Percentiles rank a stretch among this genome's conserved stretches.
Conservation (phyloP, 2,888 invertebrate genomes). For the Campoplex nolae region DNA sequence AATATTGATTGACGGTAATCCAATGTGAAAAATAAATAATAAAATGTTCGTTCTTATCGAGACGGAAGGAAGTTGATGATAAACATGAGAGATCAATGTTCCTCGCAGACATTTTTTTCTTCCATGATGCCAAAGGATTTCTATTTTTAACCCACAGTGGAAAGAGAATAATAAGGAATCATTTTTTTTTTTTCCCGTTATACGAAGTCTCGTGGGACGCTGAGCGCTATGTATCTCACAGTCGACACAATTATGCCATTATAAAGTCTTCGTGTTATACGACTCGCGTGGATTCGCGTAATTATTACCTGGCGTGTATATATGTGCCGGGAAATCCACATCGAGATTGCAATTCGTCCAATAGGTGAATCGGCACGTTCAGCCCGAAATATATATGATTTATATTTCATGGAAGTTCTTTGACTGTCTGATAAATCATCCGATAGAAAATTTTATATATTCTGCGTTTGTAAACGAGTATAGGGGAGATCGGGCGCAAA, state of each 20-base stretch:
- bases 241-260: constrained; percentile 63
- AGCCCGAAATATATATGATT: constrained; percentile 53
- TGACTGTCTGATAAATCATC: no score
- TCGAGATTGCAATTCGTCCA: constrained; percentile 50
- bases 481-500: no score
- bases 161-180: constrained; percentile 21
- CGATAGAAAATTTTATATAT: no score
- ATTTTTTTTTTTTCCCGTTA: constrained; percentile 23
- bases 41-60: neutral
- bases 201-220: constrained; percentile 51
- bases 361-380: constrained; percentile 16
- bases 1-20: neutral
- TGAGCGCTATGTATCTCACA: constrained; percentile 56
- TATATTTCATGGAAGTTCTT: constrained; percentile 47
- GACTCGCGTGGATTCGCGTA: constrained; percentile 60
- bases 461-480: no score
- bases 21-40: neutral
- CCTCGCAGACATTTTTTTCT: constrained; percentile 6
- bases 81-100: neutral
- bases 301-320: constrained; percentile 52
- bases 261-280: constrained; percentile 45
- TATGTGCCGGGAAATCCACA: constrained; percentile 37
- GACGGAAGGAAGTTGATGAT: neutral
- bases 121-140: constrained; percentile 14
- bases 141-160: constrained; percentile 38